Conservation (phyloP, 2,113 vertebrate genomes). For the Nothobranchius furzeri region DNA sequence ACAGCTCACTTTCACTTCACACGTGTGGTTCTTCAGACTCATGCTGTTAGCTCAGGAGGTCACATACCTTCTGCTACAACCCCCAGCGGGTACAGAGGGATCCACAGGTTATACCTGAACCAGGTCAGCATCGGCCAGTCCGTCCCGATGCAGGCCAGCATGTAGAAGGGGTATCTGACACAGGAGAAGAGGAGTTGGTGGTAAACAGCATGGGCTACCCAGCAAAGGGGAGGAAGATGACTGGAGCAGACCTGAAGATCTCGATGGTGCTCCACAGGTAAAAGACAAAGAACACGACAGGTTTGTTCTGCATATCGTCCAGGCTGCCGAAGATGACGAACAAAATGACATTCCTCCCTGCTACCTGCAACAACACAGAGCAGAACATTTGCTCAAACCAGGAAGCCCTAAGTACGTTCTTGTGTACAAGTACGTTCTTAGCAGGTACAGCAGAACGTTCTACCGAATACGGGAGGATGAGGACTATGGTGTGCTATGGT, state of each 20-base stretch:
- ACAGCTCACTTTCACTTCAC: background rate
- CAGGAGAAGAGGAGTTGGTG: background rate
- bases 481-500: too few relatives aligned
- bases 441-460: too few relatives aligned
- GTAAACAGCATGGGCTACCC: background rate
- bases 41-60: too few relatives aligned
- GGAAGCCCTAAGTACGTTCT: too few relatives aligned
- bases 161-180: conserved; percentile 91
- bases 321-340: conserved; percentile 89
- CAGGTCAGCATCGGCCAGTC: conserved; percentile 91
- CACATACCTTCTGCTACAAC: conserved; percentile 87
- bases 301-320: conserved; percentile 92
- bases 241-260: conserved; percentile 85
- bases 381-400: background rate
- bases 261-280: conserved; percentile 90
- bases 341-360: conserved; percentile 90
- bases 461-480: too few relatives aligned
- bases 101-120: conserved; percentile 91
- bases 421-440: too few relatives aligned
- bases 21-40: too few relatives aligned
- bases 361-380: conserved; percentile 71
- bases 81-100: conserved; percentile 90
- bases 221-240: background rate
- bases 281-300: conserved; percentile 92
- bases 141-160: conserved; percentile 86